A percentile compares a stretch with the other conserved stretches of the same genome.
phyloP scores from a whole-genome alignment of 2,888 invertebrate species.

The Scaptodrosophila latifasciaeformis region DNA sequence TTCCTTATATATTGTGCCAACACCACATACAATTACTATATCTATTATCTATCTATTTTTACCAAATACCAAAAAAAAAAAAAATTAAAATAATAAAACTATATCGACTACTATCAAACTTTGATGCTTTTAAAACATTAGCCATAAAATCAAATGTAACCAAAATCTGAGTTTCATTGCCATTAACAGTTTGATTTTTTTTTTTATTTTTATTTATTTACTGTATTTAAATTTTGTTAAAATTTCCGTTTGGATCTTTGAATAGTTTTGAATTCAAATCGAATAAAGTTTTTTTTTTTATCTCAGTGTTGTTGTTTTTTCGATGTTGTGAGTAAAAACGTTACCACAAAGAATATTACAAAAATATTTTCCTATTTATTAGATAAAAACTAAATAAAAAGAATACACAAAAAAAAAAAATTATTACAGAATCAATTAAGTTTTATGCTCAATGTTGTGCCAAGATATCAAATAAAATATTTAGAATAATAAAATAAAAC shows the following conservation, averaged over 20 bases:
- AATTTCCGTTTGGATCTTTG: too few species aligned
- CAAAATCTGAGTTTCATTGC: neutral
- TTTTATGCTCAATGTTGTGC: constrained; percentile 46
- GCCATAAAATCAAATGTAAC: neutral
- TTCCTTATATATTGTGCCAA: constrained; percentile 17
- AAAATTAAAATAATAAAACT: constrained; percentile 1
- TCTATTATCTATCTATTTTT: neutral
- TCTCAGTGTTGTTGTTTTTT: constrained; percentile 70
- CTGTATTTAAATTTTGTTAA: neutral
- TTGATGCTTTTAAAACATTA: constrained; percentile 34
- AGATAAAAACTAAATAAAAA: constrained; percentile 21
- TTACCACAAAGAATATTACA: constrained; percentile 19
- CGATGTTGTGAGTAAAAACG: constrained; percentile 66
- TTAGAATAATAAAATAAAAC: constrained; percentile 13
- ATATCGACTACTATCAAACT: constrained; percentile 11
- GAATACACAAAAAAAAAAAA: neutral
- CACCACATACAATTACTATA: constrained; percentile 4
- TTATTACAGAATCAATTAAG: neutral
- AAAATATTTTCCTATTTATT: constrained; percentile 19
- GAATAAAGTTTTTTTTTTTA: constrained; percentile 55
- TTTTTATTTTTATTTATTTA: neutral
- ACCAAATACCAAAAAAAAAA: too few species aligned
- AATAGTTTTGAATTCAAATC: constrained; percentile 9
- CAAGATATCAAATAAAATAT: constrained; percentile 20
- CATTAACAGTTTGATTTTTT: constrained; percentile 1